phyloP scores from a whole-genome alignment of 1,140 invertebrate genomes.

The Drosophila quadrilineata region DNA sequence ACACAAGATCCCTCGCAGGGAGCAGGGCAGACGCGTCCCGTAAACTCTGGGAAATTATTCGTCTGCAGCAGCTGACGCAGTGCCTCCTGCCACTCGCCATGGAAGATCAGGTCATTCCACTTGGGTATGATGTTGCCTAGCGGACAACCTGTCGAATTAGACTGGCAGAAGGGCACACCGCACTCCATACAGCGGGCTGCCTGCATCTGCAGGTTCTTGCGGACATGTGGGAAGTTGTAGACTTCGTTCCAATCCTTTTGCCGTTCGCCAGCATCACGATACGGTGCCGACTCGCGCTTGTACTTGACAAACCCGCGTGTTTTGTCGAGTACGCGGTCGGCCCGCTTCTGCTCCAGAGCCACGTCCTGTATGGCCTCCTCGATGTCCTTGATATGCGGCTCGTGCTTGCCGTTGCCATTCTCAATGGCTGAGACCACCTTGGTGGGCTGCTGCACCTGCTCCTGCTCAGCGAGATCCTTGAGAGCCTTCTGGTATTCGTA shows the following conservation, averaged over 20 bases:
- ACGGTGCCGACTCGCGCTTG: slow-evolving; percentile 91
- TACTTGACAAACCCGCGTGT: slow-evolving; percentile 98
- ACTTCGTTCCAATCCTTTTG: slow-evolving; percentile 98
- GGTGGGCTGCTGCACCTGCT: slow-evolving; percentile 81
- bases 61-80: slow-evolving; percentile 97
- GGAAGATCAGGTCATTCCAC: slow-evolving; percentile 98
- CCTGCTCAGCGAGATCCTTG: slow-evolving; percentile 87
- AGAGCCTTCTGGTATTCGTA: slow-evolving; percentile 97
- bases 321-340: slow-evolving; percentile 94
- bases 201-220: slow-evolving; percentile 93
- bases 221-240: slow-evolving; percentile 92
- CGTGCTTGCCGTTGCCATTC: slow-evolving; percentile 81
- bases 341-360: slow-evolving; percentile 88
- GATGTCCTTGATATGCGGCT: slow-evolving; percentile 88
- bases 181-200: slow-evolving; percentile 99
- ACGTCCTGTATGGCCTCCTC: slow-evolving; percentile 92
- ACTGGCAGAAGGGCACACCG: slow-evolving; percentile 99
- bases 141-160: slow-evolving; percentile 95
- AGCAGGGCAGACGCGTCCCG: slow-evolving; percentile 98
- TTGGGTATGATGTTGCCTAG: slow-evolving; percentile 99
- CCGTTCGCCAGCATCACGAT: slow-evolving; percentile 91
- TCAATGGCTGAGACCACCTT: slow-evolving; percentile 80
- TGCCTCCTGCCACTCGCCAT: slow-evolving; percentile 98
- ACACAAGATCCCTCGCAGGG: slow-evolving; percentile 99
- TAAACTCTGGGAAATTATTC: slow-evolving; percentile 99